Conservation (phyloP, 2,888 invertebrate genomes). For the Tetheella fluctuosa region DNA sequence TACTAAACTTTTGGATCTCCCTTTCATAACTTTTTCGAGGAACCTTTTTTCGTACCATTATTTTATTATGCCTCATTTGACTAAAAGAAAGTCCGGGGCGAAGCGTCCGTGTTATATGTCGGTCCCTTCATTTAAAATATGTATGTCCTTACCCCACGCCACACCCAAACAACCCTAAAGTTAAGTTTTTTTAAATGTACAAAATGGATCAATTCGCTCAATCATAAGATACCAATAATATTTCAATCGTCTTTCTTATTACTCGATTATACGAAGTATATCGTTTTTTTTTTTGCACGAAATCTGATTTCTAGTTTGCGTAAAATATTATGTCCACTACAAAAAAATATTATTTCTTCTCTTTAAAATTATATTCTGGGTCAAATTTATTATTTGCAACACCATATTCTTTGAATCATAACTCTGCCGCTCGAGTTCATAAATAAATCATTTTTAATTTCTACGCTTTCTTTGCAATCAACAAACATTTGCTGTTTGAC, state of each 20-base stretch:
- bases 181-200: slow-evolving; percentile 39
- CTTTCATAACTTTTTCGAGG: slow-evolving; percentile 77
- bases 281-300: neutral
- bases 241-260: neutral
- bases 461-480: neutral
- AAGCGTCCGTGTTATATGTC: slow-evolving; percentile 66
- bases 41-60: slow-evolving; percentile 78
- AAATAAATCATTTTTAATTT: slow-evolving; percentile 8
- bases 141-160: slow-evolving; percentile 63
- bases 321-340: neutral
- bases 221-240: neutral
- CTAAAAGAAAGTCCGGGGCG: slow-evolving; percentile 76
- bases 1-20: slow-evolving; percentile 74
- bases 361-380: neutral
- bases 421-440: slow-evolving; percentile 4
- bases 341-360: neutral
- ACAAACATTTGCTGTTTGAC: neutral
- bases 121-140: slow-evolving; percentile 75
- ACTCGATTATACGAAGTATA: neutral
- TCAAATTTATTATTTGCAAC: neutral
- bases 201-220: slow-evolving; percentile 41
- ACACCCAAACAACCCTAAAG: slow-evolving; percentile 58
- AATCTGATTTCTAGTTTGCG: no score
- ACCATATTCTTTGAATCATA: neutral
- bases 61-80: slow-evolving; percentile 81